These are phyloP conservation scores for Noctilio leporinus DNA, from an alignment of 2,113 vertebrate genomes.

Conservation along the genomic window DNA sequence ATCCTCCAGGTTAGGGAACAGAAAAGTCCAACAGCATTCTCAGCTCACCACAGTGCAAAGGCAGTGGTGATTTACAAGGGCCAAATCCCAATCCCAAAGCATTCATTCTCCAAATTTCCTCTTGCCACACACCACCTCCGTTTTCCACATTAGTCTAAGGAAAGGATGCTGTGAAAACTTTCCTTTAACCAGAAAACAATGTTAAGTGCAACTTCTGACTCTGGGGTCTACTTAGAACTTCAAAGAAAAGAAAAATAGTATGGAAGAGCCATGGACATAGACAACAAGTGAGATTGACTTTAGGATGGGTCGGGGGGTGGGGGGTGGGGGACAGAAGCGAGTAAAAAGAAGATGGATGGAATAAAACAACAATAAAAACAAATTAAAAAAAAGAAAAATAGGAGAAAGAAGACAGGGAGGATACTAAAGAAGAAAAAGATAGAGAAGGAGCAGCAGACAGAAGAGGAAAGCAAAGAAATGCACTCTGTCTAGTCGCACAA, in stretches of 20 bases:
- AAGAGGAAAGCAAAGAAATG: not conserved
- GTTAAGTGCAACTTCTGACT: not conserved
- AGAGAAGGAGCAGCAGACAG: not conserved
- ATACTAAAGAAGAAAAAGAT: not conserved
- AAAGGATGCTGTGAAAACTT: not conserved
- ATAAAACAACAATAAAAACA: too few species aligned
- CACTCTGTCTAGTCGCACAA: not conserved
- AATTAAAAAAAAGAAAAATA: not conserved
- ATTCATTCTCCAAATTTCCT: not conserved
- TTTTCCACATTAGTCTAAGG: not conserved
- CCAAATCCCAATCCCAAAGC: not conserved
- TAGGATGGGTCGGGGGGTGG: too few species aligned
- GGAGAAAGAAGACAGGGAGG: not conserved
- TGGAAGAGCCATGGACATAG: too few species aligned
- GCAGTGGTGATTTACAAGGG: not conserved
- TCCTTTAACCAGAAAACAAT: not conserved
- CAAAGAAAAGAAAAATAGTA: too few species aligned
- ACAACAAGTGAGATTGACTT: too few species aligned
- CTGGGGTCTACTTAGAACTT: not conserved
- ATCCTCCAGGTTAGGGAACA: not conserved
- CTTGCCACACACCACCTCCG: not conserved
- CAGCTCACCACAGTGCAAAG: not conserved
- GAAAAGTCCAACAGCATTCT: not conserved
- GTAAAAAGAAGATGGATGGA: too few species aligned
- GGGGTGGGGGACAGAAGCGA: too few species aligned